A percentile compares a stretch with the other conserved stretches of the same genome.
Evolutionary conservation across 2,113 vertebrate species (phyloP).

Genomic region (Shinisaurus crocodilurus): DNA sequence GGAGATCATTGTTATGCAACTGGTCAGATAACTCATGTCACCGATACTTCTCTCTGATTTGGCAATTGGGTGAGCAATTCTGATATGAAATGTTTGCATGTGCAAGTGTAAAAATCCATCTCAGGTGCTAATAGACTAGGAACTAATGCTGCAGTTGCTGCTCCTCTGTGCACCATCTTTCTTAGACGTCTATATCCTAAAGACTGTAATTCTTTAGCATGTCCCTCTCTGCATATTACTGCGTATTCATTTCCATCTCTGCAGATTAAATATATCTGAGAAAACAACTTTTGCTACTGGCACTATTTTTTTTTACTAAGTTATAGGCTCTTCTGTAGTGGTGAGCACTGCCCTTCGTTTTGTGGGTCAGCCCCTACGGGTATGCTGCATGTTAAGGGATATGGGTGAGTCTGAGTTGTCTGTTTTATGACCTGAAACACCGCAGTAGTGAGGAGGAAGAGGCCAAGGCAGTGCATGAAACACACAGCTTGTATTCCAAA

Average conservation of each 20-base stretch:
- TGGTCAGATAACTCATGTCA: neutral
- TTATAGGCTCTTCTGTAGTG: no score
- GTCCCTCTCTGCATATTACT: neutral
- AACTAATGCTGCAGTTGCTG: neutral
- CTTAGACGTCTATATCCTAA: neutral
- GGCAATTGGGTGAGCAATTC: constrained; percentile 5
- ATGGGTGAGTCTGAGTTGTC: no score
- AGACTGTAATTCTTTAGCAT: neutral
- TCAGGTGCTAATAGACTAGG: neutral
- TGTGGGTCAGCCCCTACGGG: no score
- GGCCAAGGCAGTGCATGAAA: no score
- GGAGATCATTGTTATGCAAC: neutral
- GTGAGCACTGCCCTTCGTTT: no score
- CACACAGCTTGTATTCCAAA: no score
- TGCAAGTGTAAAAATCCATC: constrained; percentile 19
- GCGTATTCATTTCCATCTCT: neutral
- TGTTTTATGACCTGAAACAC: no score
- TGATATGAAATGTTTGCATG: neutral
- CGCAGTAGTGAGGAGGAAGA: no score
- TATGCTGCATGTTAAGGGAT: no score
- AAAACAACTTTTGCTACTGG: neutral
- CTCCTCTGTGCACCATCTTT: neutral
- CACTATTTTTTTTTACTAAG: no score
- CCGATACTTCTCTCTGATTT: constrained; percentile 18
- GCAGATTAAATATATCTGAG: neutral